Evolutionary conservation across 2,797 vertebrate species (phyloP).

Genomic region (Menidia menidia): DNA sequence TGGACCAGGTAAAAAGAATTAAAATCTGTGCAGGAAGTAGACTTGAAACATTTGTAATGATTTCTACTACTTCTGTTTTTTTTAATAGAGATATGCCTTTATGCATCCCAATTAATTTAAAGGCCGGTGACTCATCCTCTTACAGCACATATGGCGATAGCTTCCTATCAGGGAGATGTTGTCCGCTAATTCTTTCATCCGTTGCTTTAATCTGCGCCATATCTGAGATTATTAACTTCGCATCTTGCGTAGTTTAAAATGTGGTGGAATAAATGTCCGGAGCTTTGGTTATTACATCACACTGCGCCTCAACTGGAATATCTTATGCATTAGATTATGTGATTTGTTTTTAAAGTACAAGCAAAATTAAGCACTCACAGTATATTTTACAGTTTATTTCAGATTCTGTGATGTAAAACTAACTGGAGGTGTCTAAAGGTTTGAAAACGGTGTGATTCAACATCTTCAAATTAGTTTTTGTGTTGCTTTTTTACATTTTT

Average conservation of each 20-base stretch:
- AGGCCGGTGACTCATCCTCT: conserved; percentile 6
- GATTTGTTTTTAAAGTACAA: not conserved
- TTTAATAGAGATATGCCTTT: conserved; percentile 12
- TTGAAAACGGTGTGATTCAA: not conserved
- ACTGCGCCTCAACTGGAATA: not conserved
- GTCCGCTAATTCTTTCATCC: not conserved
- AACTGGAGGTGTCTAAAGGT: not conserved
- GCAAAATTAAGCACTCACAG: not conserved
- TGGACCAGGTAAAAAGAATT: not conserved
- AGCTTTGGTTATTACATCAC: conserved; percentile 27
- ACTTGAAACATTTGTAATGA: not conserved
- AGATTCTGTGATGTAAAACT: not conserved
- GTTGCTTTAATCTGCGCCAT: conserved; percentile 32
- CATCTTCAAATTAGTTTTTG: too few relatives aligned
- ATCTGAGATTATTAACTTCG: not conserved
- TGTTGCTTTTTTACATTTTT: too few relatives aligned
- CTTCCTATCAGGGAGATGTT: conserved; percentile 10
- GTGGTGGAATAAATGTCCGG: conserved; percentile 31
- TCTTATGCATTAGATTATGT: not conserved
- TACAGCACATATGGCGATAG: conserved; percentile 16
- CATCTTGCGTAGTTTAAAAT: conserved; percentile 9
- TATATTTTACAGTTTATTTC: not conserved
- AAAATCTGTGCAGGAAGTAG: not conserved
- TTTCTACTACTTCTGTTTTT: conserved; percentile 11
- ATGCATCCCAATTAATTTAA: conserved; percentile 28